phyloP scores from a whole-genome alignment of 2,888 invertebrate species.

The Peribatodes rhomboidaria region DNA sequence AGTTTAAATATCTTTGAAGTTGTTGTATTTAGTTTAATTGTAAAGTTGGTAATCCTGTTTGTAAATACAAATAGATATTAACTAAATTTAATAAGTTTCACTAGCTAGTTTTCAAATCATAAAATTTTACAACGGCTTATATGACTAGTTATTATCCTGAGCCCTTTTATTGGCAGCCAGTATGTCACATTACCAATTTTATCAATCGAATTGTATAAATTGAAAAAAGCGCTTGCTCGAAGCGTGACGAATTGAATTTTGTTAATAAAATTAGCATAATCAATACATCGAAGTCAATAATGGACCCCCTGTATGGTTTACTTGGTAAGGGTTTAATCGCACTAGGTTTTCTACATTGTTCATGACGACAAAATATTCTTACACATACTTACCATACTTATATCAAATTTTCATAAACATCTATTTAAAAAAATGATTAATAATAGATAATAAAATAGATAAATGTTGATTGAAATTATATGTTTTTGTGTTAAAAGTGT shows the following conservation, averaged over 20 bases:
- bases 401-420: no score
- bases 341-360: not conserved
- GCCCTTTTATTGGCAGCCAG: conserved; percentile 63
- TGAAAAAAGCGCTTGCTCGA: conserved; percentile 57
- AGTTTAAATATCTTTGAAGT: not conserved
- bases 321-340: not conserved
- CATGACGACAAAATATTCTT: not conserved
- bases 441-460: no score
- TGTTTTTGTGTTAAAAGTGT: no score
- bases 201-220: conserved; percentile 56
- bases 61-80: no score
- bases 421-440: no score
- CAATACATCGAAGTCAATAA: conserved; percentile 73
- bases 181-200: conserved; percentile 60
- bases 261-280: conserved; percentile 85
- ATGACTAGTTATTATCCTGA: conserved; percentile 40
- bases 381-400: no score
- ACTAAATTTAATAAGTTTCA: not conserved
- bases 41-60: no score
- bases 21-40: no score
- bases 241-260: conserved; percentile 76
- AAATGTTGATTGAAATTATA: no score
- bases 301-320: conserved; percentile 63
- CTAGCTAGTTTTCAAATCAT: not conserved
- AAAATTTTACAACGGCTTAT: conserved; percentile 26